Conservation (phyloP, 2,888 invertebrate species). For the Xanthorhoe designata region DNA sequence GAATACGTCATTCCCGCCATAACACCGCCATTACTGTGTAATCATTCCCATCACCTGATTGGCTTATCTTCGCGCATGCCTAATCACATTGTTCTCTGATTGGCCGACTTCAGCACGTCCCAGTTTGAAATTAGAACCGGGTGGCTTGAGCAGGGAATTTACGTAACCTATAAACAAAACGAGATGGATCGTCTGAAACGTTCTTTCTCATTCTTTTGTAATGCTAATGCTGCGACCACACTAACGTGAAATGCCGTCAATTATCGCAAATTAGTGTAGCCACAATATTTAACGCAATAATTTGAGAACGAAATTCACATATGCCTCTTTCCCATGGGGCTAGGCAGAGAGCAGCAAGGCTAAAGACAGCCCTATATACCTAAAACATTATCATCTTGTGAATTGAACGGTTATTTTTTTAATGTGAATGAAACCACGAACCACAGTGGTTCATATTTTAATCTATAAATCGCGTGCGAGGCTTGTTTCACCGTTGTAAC, state of each 20-base stretch:
- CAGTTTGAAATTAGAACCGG: constrained; percentile 70
- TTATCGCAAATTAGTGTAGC: no score
- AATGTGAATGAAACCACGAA: no score
- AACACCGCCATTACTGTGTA: constrained; percentile 63
- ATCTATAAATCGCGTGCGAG: background rate
- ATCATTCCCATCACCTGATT: constrained; percentile 57
- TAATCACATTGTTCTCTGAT: constrained; percentile 57
- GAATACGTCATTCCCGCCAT: constrained; percentile 6
- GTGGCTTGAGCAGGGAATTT: constrained; percentile 49
- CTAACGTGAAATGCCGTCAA: no score
- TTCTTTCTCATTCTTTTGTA: background rate
- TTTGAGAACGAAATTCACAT: no score
- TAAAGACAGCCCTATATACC: no score
- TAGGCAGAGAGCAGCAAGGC: no score
- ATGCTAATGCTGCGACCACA: no score
- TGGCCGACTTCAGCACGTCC: constrained; percentile 56
- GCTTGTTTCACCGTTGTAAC: background rate
- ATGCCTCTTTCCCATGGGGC: no score
- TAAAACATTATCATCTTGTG: background rate
- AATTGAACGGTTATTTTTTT: background rate
- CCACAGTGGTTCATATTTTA: background rate
- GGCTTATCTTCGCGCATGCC: constrained; percentile 55
- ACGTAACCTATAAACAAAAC: constrained; percentile 18
- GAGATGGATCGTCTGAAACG: background rate
- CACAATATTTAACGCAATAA: no score